Percentiles rank a stretch among this genome's conserved stretches.
Evolutionary conservation across 2,113 vertebrate species (phyloP).

Genomic region (Chloroceryle aenea): DNA sequence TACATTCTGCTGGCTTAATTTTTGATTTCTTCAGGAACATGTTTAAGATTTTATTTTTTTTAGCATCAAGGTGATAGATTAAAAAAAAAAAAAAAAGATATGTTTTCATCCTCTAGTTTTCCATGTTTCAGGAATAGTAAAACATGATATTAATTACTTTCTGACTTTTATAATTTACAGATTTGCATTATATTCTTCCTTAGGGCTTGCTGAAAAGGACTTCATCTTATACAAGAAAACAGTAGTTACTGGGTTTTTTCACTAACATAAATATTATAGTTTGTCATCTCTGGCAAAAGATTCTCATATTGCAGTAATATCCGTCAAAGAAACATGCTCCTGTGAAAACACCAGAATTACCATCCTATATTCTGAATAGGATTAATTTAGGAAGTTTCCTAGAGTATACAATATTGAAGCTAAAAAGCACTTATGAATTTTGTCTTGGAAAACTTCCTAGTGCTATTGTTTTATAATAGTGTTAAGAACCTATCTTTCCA

Average conservation of each 20-base stretch:
- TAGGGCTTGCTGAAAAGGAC: neutral
- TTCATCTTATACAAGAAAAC: neutral
- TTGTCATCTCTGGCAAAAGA: neutral
- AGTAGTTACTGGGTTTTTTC: neutral
- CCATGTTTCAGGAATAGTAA: slow-evolving; percentile 8
- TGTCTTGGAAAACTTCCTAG: neutral
- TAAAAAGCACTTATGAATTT: neutral
- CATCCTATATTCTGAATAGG: neutral
- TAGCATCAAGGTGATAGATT: neutral
- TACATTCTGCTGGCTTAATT: slow-evolving; percentile 28
- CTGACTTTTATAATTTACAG: neutral
- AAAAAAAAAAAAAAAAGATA: neutral
- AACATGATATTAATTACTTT: slow-evolving; percentile 12
- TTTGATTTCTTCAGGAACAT: slow-evolving; percentile 34
- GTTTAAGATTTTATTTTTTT: neutral
- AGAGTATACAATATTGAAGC: neutral
- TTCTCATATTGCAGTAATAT: neutral
- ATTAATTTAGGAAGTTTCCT: neutral
- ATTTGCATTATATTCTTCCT: slow-evolving; percentile 16
- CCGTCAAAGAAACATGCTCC: neutral
- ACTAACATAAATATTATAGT: neutral
- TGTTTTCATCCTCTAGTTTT: slow-evolving; percentile 12
- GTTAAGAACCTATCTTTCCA: neutral
- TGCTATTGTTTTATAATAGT: neutral
- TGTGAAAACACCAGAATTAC: neutral